Evolutionary conservation across 2,888 invertebrate species (phyloP), one percentile per base, ranked within the genome.

Genomic region (Lasioglossum zephyrum): DNA sequence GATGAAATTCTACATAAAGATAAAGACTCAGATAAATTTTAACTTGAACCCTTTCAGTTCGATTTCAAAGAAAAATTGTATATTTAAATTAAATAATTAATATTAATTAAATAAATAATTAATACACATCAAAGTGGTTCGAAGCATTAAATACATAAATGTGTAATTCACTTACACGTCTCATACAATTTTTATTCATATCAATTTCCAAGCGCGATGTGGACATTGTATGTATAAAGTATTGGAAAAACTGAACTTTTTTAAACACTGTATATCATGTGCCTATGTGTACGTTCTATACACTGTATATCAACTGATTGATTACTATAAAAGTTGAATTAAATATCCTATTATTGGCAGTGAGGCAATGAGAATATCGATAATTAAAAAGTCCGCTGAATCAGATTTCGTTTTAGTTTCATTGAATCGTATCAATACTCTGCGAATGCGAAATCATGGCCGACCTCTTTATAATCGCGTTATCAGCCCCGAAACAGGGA

Each of bases 391-490:
- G 9, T 22, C 53, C 22, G 53, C 22, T 2, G 53, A 6, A 53
- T 53, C 53, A 22, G 9, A 22, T 53, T 53, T 22, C 22, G 53
- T 22, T 53, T 22, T 53, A 53, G 53, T 53, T 22, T 53, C 53
- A 53, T 53, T 53, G 9, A 53, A 53, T 9, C 53, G 49, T 49
- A 49, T 22, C 49, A 49, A 49, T 60, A 5, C 60, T 13, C 60
- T 13, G 13, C 60, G 60, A 13, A 60, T 60, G n/a, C 60, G 9
- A 60, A 60, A 60, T 60, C 60, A 63, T 31, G 31, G 16, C 60
- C 60, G 13, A 16, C 60, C 31, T 63, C 60, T 63, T 63, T 63
- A 63, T 63, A 63, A 63, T 63, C 26, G 60, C 60, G 60, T 63
- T 63, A 63, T 63, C 60, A 31, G 60, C 26, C 5, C 60, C 60